Evolutionary conservation across 30 jellyfish, hydroid and myxozoan genomes (phyloP).

Genomic region (Aurelia aurita): DNA sequence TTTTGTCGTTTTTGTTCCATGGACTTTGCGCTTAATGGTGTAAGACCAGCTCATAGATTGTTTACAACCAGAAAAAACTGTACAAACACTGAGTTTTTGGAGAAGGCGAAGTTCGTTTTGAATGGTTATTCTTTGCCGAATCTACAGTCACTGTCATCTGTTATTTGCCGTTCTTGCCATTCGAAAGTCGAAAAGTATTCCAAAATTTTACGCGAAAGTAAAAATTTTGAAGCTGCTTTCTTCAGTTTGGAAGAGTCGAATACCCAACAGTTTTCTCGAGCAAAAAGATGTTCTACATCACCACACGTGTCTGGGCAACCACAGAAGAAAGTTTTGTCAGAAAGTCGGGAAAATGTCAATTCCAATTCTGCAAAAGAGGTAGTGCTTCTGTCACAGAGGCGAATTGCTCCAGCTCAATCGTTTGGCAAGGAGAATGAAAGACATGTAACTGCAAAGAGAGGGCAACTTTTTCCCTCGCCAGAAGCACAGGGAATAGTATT

Average conservation of each 20-base stretch:
- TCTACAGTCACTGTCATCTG: neutral
- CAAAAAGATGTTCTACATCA: neutral
- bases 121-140: slow-evolving; percentile 1
- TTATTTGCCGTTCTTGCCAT: slow-evolving; percentile 1
- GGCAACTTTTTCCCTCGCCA: neutral
- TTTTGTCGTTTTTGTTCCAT: neutral
- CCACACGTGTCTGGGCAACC: slow-evolving; percentile 1
- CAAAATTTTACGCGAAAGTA: neutral
- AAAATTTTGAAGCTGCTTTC: neutral
- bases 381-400: slow-evolving; percentile 2
- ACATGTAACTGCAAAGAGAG: slow-evolving; percentile 1
- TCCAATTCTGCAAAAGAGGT: neutral
- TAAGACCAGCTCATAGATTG: slow-evolving; percentile 3
- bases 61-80: neutral
- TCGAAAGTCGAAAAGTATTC: neutral
- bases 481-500: too few relatives aligned
- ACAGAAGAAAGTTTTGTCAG: neutral
- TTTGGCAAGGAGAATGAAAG: neutral
- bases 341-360: neutral
- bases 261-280: slow-evolving; percentile 2
- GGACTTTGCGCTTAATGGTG: slow-evolving; percentile 2
- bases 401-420: neutral
- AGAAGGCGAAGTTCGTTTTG: neutral
- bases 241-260: neutral
- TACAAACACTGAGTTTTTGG: slow-evolving; percentile 1